Evolutionary conservation across 2,797 vertebrate species (phyloP).

Genomic region (Nannoperca australis): DNA sequence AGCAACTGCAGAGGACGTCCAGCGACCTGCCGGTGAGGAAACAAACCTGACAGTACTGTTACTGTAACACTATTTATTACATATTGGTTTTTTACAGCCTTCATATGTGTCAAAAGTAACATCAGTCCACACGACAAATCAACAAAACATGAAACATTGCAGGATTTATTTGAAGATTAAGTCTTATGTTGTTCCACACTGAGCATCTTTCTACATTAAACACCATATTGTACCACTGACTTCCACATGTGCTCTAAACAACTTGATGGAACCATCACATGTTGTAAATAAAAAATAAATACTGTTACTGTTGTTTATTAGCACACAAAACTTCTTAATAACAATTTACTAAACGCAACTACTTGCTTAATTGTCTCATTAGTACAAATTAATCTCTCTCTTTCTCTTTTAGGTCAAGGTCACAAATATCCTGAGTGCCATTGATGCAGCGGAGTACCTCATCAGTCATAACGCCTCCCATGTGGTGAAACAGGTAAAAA

Average conservation of each 20-base stretch:
- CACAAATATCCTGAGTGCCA: constrained; percentile 85
- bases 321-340: background rate
- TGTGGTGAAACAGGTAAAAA: constrained; percentile 84
- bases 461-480: constrained; percentile 89
- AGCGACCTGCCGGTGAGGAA: constrained; percentile 88
- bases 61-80: background rate
- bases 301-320: background rate
- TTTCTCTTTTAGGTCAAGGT: constrained; percentile 85
- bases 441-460: constrained; percentile 91
- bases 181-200: background rate
- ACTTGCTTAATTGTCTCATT: background rate
- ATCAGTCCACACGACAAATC: background rate
- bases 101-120: background rate
- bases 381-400: background rate
- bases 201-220: background rate
- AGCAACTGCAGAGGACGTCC: constrained; percentile 85
- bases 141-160: background rate
- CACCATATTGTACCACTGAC: background rate
- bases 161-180: background rate
- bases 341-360: background rate
- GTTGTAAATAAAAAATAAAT: background rate
- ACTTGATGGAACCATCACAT: background rate
- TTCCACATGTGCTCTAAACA: background rate
- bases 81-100: background rate
- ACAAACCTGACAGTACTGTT: background rate